Evolutionary conservation across 2,888 invertebrate genomes (phyloP).

Genomic region (Hypomecis atomaria): DNA sequence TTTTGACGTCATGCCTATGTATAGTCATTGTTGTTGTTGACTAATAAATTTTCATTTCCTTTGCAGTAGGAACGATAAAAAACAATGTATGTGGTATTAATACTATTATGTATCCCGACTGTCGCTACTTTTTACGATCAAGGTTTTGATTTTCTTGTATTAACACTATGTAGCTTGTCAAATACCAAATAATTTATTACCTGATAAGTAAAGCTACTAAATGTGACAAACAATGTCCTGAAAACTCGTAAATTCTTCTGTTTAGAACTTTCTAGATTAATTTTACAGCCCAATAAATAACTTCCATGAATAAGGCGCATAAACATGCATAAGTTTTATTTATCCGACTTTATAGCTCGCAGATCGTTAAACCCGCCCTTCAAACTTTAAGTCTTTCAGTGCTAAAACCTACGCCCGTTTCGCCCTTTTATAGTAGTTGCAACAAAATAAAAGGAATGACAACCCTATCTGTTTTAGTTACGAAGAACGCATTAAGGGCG

Average conservation of each 20-base stretch:
- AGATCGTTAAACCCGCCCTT: constrained; percentile 34
- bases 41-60: too few species aligned
- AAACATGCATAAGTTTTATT: constrained; percentile 32
- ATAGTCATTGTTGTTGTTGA: too few species aligned
- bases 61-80: too few species aligned
- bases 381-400: constrained; percentile 31
- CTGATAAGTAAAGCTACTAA: background rate
- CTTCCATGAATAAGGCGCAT: constrained; percentile 31
- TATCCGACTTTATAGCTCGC: constrained; percentile 27
- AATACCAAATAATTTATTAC: background rate
- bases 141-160: too few species aligned
- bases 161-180: too few species aligned
- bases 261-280: constrained; percentile 31
- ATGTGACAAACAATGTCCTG: constrained; percentile 12
- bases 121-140: too few species aligned
- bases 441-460: constrained; percentile 51
- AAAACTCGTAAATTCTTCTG: constrained; percentile 19
- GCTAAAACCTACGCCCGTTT: constrained; percentile 42
- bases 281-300: constrained; percentile 33
- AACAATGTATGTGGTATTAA: too few species aligned
- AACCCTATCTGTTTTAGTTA: constrained; percentile 48
- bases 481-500: constrained; percentile 17
- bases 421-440: constrained; percentile 48
- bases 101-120: too few species aligned
- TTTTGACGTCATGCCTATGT: too few species aligned